phyloP scores from a whole-genome alignment of 2,888 invertebrate genomes.

The Arctia plantaginis region DNA sequence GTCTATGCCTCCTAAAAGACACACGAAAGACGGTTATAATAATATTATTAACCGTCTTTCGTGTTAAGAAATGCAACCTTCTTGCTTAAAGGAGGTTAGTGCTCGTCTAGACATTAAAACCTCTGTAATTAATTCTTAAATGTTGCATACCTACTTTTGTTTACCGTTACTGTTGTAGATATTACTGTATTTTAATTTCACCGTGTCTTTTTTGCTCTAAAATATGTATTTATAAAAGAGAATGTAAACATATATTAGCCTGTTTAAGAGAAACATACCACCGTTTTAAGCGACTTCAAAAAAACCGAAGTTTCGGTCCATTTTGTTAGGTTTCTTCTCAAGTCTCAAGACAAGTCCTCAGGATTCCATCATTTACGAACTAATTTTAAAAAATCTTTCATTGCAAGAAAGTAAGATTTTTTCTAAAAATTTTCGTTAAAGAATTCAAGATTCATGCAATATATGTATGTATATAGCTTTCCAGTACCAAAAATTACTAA shows the following conservation, averaged over 20 bases:
- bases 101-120: slow-evolving; percentile 16
- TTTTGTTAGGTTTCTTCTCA: neutral
- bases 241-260: neutral
- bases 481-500: too few species aligned
- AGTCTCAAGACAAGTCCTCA: too few species aligned
- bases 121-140: slow-evolving; percentile 13
- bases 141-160: slow-evolving; percentile 3
- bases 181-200: slow-evolving; percentile 13
- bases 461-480: too few species aligned
- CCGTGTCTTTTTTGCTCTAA: neutral
- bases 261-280: neutral
- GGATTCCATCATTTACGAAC: too few species aligned
- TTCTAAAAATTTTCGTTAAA: too few species aligned
- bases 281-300: neutral
- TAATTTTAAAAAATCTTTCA: too few species aligned
- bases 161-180: slow-evolving; percentile 5
- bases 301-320: neutral
- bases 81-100: neutral
- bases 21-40: neutral
- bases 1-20: neutral
- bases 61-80: neutral
- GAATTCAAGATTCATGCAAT: too few species aligned
- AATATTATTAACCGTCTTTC: too few species aligned
- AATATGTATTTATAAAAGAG: neutral
- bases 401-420: too few species aligned